Conservation (phyloP, 1,140 invertebrate genomes). For the Elymnias hypermnestra region DNA sequence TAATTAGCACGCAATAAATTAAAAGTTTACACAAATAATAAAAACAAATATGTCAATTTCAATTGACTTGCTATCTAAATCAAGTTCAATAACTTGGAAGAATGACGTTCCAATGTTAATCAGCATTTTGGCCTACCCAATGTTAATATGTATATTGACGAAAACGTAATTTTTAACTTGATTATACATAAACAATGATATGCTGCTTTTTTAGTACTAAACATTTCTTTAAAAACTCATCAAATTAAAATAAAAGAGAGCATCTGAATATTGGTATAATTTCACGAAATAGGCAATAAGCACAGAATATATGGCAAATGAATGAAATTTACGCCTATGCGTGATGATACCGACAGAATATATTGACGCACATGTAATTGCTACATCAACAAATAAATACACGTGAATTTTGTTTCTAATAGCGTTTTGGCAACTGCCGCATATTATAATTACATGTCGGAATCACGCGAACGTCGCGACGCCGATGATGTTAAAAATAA, state of each 20-base stretch:
- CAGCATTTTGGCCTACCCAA: too few relatives aligned
- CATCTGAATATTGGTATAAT: too few relatives aligned
- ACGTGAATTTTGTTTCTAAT: constrained; percentile 37
- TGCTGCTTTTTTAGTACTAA: too few relatives aligned
- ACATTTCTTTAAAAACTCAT: background rate
- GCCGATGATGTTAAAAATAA: constrained; percentile 57
- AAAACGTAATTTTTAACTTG: too few relatives aligned
- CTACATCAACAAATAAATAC: constrained; percentile 30
- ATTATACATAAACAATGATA: too few relatives aligned
- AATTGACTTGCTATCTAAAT: background rate
- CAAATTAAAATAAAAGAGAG: too few relatives aligned
- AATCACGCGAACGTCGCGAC: constrained; percentile 37
- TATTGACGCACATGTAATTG: constrained; percentile 15
- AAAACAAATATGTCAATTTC: background rate
- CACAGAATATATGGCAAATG: too few relatives aligned
- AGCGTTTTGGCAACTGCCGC: constrained; percentile 49
- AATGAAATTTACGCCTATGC: too few relatives aligned
- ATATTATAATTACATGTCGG: constrained; percentile 30
- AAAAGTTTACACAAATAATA: background rate
- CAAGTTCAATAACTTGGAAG: background rate
- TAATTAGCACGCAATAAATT: background rate
- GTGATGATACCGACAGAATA: too few relatives aligned
- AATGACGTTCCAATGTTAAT: too few relatives aligned
- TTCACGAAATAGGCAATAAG: too few relatives aligned
- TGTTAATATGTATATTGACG: too few relatives aligned